These are phyloP conservation scores for Eilema caniola DNA, from an alignment of 2,888 invertebrate genomes.

Conservation along the genomic window DNA sequence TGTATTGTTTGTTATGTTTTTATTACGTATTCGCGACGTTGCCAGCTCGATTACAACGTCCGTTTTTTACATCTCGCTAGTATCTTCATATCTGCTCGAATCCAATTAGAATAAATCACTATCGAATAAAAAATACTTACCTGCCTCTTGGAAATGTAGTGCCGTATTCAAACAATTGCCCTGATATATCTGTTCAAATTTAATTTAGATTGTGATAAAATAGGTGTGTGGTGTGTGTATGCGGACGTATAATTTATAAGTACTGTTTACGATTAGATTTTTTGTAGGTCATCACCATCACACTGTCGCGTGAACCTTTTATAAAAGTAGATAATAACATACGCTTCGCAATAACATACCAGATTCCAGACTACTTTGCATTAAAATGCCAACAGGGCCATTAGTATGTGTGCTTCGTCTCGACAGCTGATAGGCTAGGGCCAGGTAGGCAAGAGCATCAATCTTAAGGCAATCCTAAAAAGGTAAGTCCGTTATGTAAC, in stretches of 20 bases:
- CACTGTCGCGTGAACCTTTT: neutral
- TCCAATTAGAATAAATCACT: slow-evolving; percentile 5
- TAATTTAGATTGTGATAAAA: neutral
- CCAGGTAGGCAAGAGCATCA: slow-evolving; percentile 49
- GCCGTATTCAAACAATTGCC: neutral
- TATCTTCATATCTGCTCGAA: slow-evolving; percentile 12
- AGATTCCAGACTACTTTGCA: slow-evolving; percentile 25
- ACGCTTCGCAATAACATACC: neutral
- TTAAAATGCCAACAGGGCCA: slow-evolving; percentile 29
- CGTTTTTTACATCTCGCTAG: slow-evolving; percentile 10
- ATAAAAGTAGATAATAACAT: neutral
- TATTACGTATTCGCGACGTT: slow-evolving; percentile 66
- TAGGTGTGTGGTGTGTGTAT: no score
- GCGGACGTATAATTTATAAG: neutral
- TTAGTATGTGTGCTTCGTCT: slow-evolving; percentile 47
- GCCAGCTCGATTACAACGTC: slow-evolving; percentile 51
- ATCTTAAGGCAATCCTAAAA: slow-evolving; percentile 59
- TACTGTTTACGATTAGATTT: neutral
- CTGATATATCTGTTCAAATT: neutral
- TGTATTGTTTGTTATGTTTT: slow-evolving; percentile 65
- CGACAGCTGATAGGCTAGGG: slow-evolving; percentile 48
- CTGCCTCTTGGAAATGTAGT: neutral
- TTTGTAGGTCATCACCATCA: neutral
- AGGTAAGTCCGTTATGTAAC: slow-evolving; percentile 67
- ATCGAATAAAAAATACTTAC: neutral